Evolutionary conservation across 2,113 vertebrate genomes (phyloP).

Genomic region (Scomber japonicus): DNA sequence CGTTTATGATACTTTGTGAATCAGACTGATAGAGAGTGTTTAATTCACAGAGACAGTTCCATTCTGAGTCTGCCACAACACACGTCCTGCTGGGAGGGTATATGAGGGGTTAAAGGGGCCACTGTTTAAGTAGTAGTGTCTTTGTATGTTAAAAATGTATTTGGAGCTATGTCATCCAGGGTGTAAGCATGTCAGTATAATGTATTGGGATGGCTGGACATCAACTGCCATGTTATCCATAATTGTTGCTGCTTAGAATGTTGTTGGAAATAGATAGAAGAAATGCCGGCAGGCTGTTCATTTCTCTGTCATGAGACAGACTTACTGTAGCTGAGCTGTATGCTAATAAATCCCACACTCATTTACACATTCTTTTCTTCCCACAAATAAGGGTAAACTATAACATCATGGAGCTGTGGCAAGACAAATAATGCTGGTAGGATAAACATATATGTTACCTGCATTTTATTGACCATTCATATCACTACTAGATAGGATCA

Average conservation of each 20-base stretch:
- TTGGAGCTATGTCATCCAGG: slow-evolving; percentile 78
- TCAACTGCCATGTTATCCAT: slow-evolving; percentile 50
- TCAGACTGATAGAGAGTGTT: slow-evolving; percentile 73
- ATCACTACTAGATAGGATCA: slow-evolving; percentile 17
- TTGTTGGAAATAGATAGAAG: slow-evolving; percentile 51
- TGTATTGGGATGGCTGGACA: slow-evolving; percentile 21
- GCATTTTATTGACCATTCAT: slow-evolving; percentile 27
- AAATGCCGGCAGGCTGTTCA: slow-evolving; percentile 57
- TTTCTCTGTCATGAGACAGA: slow-evolving; percentile 50
- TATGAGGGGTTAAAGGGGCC: slow-evolving; percentile 35
- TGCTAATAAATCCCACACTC: slow-evolving; percentile 48
- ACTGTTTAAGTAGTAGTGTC: slow-evolving; percentile 42
- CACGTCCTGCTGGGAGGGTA: slow-evolving; percentile 17
- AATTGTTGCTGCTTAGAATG: slow-evolving; percentile 54
- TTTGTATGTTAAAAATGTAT: slow-evolving; percentile 86
- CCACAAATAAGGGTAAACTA: neutral
- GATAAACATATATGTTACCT: slow-evolving; percentile 11
- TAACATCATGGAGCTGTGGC: neutral
- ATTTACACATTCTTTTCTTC: slow-evolving; percentile 11
- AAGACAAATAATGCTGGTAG: neutral
- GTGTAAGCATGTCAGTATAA: slow-evolving; percentile 68
- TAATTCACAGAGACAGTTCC: slow-evolving; percentile 48
- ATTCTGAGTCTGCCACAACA: slow-evolving; percentile 20
- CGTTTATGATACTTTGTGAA: slow-evolving; percentile 84
- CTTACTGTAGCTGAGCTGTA: slow-evolving; percentile 18